Conservation (phyloP, 2,113 vertebrate genomes). For the Anas platyrhynchos region DNA sequence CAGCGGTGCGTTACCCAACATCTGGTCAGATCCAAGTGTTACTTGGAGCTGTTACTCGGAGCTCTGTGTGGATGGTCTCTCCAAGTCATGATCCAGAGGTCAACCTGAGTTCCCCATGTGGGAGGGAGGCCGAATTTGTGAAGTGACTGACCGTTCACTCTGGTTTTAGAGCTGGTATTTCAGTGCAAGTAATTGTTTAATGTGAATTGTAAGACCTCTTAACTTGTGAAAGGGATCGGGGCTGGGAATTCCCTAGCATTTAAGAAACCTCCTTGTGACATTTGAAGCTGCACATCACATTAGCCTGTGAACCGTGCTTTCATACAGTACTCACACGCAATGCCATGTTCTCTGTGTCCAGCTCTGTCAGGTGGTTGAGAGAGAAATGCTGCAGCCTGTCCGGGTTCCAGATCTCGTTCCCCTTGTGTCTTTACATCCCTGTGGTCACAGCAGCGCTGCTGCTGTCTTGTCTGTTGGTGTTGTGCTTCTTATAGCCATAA, state of each 20-base stretch:
- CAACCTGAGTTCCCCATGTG: background rate
- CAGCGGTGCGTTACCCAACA: background rate
- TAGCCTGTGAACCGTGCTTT: background rate
- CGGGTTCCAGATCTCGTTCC: background rate
- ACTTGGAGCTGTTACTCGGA: background rate
- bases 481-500: background rate
- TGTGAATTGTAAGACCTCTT: background rate
- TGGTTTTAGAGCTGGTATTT: background rate
- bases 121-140: background rate
- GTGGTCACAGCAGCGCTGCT: background rate
- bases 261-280: conserved; percentile 20
- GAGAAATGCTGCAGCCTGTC: background rate
- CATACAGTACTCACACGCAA: background rate
- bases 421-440: background rate
- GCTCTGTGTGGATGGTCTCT: background rate
- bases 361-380: background rate
- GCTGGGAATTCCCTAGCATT: conserved; percentile 31
- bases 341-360: background rate
- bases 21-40: background rate
- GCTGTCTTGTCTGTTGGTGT: background rate
- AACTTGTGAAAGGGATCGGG: background rate
- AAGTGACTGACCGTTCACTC: too few relatives aligned
- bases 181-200: background rate
- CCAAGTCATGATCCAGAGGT: background rate
- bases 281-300: background rate